These are phyloP conservation scores for Aphodius sticticus DNA, from an alignment of 2,888 invertebrate genomes.

Conservation along the genomic window DNA sequence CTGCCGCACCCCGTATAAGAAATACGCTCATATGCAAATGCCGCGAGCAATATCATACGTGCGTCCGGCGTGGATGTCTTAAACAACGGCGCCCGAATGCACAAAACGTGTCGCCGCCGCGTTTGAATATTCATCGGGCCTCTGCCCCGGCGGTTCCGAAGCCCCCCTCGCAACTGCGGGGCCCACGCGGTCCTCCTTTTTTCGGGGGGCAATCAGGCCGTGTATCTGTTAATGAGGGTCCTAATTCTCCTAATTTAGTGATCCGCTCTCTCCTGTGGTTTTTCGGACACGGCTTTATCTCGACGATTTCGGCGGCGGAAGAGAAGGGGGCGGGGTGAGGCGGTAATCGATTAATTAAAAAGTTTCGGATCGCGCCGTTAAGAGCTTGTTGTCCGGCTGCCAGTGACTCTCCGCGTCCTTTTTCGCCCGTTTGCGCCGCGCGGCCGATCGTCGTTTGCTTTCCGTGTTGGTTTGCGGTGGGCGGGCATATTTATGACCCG, in stretches of 20 bases:
- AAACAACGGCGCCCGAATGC: slow-evolving; percentile 43
- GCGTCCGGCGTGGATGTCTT: not conserved
- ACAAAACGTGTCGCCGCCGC: slow-evolving; percentile 46
- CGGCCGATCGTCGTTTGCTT: not conserved
- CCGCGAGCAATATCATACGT: not conserved
- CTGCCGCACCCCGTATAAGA: not conserved
- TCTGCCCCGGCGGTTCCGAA: slow-evolving; percentile 31
- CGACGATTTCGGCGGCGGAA: slow-evolving; percentile 4
- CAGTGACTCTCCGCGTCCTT: slow-evolving; percentile 19
- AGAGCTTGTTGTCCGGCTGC: not conserved
- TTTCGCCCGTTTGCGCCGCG: not conserved
- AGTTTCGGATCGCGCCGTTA: slow-evolving; percentile 14
- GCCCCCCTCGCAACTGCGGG: slow-evolving; percentile 43
- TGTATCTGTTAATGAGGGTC: slow-evolving; percentile 60
- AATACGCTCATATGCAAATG: not conserved
- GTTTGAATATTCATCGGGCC: slow-evolving; percentile 50
- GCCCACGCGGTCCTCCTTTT: slow-evolving; percentile 38
- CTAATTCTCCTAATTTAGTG: slow-evolving; percentile 59
- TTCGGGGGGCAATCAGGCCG: slow-evolving; percentile 48
- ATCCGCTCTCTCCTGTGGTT: slow-evolving; percentile 51
- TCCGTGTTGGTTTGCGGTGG: slow-evolving; percentile 4
- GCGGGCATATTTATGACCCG: not conserved
- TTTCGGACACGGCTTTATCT: slow-evolving; percentile 10
- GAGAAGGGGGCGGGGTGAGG: slow-evolving; percentile 9
- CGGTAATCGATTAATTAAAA: slow-evolving; percentile 40